phyloP scores from a whole-genome alignment of 2,113 vertebrate species.

The Phalacrocorax brasilianus region DNA sequence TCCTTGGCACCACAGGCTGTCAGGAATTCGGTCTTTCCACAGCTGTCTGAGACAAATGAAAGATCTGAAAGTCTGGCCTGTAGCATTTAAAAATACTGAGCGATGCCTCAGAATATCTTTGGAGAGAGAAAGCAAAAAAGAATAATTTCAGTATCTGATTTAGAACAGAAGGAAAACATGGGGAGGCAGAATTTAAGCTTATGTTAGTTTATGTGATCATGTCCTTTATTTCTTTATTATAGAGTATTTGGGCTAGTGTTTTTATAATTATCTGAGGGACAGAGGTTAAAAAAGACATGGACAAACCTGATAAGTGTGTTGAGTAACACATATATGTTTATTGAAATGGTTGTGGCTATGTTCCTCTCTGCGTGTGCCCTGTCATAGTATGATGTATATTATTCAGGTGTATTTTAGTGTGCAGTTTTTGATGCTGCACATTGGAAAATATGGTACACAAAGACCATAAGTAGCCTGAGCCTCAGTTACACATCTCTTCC shows the following conservation, averaged over 20 bases:
- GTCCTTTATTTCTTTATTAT: background rate
- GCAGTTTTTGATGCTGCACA: background rate
- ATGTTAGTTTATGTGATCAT: background rate
- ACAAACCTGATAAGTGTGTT: background rate
- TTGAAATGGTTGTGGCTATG: background rate
- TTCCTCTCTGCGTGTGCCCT: background rate
- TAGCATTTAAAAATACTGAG: background rate
- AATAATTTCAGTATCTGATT: background rate
- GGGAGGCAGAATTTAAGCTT: background rate
- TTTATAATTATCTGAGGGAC: background rate
- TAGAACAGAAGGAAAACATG: constrained; percentile 3
- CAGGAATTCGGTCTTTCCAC: background rate
- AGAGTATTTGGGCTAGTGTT: background rate
- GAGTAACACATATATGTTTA: background rate
- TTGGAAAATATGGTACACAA: background rate
- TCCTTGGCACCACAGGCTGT: background rate
- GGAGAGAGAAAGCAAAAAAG: background rate
- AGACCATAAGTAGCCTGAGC: background rate
- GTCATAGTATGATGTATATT: background rate
- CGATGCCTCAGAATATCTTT: background rate
- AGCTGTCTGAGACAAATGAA: background rate
- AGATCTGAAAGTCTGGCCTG: background rate
- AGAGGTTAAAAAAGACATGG: background rate
- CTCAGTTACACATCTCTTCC: background rate
- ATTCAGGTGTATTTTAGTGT: background rate